Evolutionary conservation across 2,888 invertebrate species (phyloP), one percentile per base, ranked within the genome.

Genomic region (Urechis unicinctus): DNA sequence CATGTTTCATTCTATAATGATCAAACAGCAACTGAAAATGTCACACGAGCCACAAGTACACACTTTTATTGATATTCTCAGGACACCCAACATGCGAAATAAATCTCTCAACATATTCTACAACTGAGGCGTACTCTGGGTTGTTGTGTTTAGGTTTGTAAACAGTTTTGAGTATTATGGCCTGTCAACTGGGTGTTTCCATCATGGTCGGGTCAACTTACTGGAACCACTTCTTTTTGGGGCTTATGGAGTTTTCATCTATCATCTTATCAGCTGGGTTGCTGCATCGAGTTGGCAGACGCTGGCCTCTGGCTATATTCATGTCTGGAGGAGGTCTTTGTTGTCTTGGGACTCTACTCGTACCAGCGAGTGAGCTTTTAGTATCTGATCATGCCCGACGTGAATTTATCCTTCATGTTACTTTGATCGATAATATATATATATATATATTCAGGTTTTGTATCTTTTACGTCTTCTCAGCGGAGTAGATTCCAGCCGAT

Each of bases 81-180:
- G 36, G 17, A 36, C 36, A 17, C 36, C 36, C 36, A 36, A 36
- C 36, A 36, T 36, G 36, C 9, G 36, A 22, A 45, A 45, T 9
- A 45, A 17, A 13, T 13, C 50, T 17, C n/a, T 53, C 41, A 56
- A 53, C 43, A 43, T 56, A 6, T 56, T 41, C 46, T 56, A 53
- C 31, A 56, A 53, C 28, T 56, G 56, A 53, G 52, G 45, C 22
- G 56, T 45, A 13, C 36, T 36, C 36, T 13, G 17, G 17, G 9
- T 17, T 36, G 9, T 17, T 36, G 17, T 36, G 36, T 36, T 36
- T 17, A 36, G 36, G 64, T 63, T 64, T 49, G 61, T 60, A 3
- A 64, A 63, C 58, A 90, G 91, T 2, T 82, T 92, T 71, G 88
- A 89, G 64, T 89, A 91, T 79, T 94, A 89, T 70, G 91, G 91